phyloP scores from a whole-genome alignment of 2,888 invertebrate species.

The Leptopilina myrica region DNA sequence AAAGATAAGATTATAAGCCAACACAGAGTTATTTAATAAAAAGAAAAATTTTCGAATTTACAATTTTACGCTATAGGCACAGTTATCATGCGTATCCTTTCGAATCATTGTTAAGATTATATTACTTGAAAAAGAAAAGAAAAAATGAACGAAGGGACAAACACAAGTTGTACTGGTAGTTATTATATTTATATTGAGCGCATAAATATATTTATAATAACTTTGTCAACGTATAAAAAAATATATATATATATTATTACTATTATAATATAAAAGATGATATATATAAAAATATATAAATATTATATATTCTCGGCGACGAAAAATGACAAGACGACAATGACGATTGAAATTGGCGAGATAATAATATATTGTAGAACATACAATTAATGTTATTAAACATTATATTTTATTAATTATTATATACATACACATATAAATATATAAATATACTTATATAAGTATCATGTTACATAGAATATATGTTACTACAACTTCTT shows the following conservation, averaged over 20 bases:
- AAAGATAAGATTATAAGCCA: slow-evolving; percentile 48
- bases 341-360: slow-evolving; percentile 63
- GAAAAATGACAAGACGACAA: slow-evolving; percentile 64
- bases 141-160: not conserved
- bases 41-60: slow-evolving; percentile 62
- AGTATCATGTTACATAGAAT: slow-evolving; percentile 58
- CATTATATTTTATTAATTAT: slow-evolving; percentile 75
- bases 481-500: slow-evolving; percentile 58
- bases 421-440: slow-evolving; percentile 66
- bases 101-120: slow-evolving; percentile 57
- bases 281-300: not conserved
- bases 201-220: slow-evolving; percentile 48
- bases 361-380: slow-evolving; percentile 70
- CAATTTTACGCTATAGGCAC: slow-evolving; percentile 53
- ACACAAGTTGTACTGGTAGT: slow-evolving; percentile 23
- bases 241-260: slow-evolving; percentile 53
- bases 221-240: slow-evolving; percentile 56
- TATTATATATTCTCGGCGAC: slow-evolving; percentile 45
- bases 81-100: slow-evolving; percentile 58
- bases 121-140: not conserved
- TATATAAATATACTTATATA: slow-evolving; percentile 64
- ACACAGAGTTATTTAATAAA: slow-evolving; percentile 52
- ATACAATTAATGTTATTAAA: slow-evolving; percentile 72
- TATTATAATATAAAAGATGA: slow-evolving; percentile 20
- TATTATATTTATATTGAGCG: slow-evolving; percentile 40